Evolutionary conservation across 2,797 vertebrate genomes (phyloP).

Genomic region (Rhabdophis nuchalis): DNA sequence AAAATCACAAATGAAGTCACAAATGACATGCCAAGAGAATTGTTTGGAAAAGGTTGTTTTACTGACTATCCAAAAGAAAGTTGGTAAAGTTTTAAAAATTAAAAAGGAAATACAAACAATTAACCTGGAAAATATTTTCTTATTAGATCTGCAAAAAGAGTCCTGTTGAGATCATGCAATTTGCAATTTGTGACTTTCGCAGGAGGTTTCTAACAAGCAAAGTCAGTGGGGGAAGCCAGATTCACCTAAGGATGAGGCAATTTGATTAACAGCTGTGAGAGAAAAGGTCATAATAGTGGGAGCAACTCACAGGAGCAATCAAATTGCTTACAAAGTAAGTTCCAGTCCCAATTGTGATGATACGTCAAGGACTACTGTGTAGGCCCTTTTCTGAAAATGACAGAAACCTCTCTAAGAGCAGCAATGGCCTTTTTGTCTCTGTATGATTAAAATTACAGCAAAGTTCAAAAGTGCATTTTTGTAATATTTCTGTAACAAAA

Average conservation of each 20-base stretch:
- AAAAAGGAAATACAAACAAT: not conserved
- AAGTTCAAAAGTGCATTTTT: conserved; percentile 25
- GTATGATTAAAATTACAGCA: not conserved
- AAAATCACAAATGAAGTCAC: not conserved
- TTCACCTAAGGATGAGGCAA: not conserved
- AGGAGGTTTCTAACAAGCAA: not conserved
- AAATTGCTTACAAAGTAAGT: not conserved
- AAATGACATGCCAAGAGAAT: not conserved
- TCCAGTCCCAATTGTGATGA: not conserved
- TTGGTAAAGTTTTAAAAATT: not conserved
- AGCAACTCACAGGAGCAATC: not conserved
- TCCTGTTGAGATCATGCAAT: not conserved
- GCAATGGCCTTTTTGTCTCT: not conserved
- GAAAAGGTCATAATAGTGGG: not conserved
- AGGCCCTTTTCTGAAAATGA: not conserved
- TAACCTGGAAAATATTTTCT: not conserved
- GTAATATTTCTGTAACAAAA: conserved; percentile 14
- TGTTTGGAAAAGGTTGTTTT: not conserved
- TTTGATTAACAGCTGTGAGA: not conserved
- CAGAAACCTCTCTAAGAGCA: not conserved
- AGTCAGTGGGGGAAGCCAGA: not conserved
- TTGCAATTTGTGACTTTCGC: not conserved
- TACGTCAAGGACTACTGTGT: not conserved
- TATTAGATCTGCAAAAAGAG: not conserved
- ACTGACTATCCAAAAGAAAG: not conserved